A percentile compares a stretch with the other conserved stretches of the same genome.
Evolutionary conservation across 2,797 vertebrate species (phyloP).

Genomic region (Hyperoplus immaculatus): DNA sequence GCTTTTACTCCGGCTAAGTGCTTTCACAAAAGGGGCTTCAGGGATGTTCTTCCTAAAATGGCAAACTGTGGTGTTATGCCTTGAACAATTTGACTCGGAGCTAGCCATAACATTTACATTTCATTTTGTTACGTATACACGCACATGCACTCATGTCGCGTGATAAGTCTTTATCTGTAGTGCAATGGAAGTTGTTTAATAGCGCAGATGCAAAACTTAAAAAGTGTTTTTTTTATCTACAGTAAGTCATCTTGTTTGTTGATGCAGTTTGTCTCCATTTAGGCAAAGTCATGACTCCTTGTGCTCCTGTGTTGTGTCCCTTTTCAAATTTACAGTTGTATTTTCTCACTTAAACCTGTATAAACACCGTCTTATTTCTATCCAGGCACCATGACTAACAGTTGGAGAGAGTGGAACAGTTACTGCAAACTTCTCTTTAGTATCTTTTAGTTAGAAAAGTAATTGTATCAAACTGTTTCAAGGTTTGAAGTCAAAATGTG

Average conservation of each 20-base stretch:
- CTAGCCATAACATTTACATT: conserved; percentile 58
- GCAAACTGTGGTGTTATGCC: conserved; percentile 17
- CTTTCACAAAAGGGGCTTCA: conserved; percentile 27
- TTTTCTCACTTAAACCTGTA: not conserved
- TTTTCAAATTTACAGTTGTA: not conserved
- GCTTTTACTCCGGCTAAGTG: conserved; percentile 39
- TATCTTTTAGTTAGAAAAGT: not conserved
- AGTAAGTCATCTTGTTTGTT: not conserved
- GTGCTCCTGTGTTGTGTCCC: not conserved
- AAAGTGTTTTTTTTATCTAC: not conserved
- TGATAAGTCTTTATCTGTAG: conserved; percentile 20
- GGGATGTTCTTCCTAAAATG: conserved; percentile 52
- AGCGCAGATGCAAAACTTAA: not conserved
- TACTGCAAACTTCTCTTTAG: not conserved
- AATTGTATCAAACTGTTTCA: not conserved
- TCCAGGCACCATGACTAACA: too few relatives aligned
- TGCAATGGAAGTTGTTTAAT: conserved; percentile 16
- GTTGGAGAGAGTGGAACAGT: not conserved
- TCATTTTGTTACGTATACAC: conserved; percentile 12
- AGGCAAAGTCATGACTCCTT: not conserved
- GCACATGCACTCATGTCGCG: not conserved
- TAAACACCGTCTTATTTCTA: not conserved
- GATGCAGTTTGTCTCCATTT: not conserved
- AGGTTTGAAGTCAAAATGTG: not conserved
- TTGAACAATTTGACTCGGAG: conserved; percentile 14